Evolutionary conservation across 2,113 vertebrate genomes (phyloP).

Genomic region (Megaleporinus macrocephalus): DNA sequence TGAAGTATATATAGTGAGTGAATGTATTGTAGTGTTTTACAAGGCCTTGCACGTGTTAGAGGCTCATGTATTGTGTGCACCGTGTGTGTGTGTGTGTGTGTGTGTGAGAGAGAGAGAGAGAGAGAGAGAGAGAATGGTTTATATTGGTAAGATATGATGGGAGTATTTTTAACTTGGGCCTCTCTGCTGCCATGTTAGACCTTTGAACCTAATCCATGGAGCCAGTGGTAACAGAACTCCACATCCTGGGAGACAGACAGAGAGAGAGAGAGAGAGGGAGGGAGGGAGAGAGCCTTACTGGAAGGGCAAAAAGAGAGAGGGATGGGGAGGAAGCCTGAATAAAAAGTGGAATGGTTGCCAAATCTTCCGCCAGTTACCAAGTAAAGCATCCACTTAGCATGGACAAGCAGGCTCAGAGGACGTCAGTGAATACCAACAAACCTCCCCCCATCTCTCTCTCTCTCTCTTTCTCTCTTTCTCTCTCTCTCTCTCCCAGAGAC

Average conservation of each 20-base stretch:
- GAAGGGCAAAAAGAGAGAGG: constrained; percentile 5
- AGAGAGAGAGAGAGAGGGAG: constrained; percentile 14
- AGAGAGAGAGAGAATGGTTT: neutral
- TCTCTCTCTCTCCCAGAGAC: neutral
- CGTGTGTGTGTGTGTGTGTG: neutral
- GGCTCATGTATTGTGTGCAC: too few relatives aligned
- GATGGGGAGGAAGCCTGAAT: constrained; percentile 29
- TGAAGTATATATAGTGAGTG: constrained; percentile 7
- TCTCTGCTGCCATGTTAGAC: constrained; percentile 36
- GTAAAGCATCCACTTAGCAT: constrained; percentile 58
- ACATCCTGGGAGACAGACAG: constrained; percentile 54
- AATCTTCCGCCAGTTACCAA: constrained; percentile 54
- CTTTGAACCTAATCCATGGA: constrained; percentile 46
- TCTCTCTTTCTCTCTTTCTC: neutral
- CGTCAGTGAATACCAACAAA: constrained; percentile 55
- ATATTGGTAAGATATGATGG: constrained; percentile 1
- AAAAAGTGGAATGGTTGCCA: constrained; percentile 50
- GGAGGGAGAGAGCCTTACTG: constrained; percentile 3
- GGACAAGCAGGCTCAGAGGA: constrained; percentile 43
- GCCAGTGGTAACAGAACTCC: constrained; percentile 61
- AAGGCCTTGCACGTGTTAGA: constrained; percentile 15
- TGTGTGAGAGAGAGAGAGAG: neutral
- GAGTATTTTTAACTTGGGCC: constrained; percentile 54
- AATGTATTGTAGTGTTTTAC: neutral
- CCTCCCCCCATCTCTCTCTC: neutral